These are phyloP conservation scores for Tuta absoluta DNA, from an alignment of 2,888 invertebrate species.

Conservation along the genomic window DNA sequence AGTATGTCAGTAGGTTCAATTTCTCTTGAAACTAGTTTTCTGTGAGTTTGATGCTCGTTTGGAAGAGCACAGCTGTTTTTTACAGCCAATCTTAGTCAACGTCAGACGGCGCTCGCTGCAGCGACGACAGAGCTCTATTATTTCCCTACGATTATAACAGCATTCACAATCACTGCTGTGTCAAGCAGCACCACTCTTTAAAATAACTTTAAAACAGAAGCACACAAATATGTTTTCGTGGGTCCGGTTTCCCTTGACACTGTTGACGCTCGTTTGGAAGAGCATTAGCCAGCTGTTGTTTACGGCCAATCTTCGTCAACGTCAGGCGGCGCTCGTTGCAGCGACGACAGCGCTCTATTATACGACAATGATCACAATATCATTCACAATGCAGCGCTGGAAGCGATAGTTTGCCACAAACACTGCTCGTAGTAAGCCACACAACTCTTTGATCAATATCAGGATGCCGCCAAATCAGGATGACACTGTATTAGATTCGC, in stretches of 20 bases:
- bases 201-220: too few species aligned
- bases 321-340: constrained; percentile 38
- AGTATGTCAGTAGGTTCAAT: too few species aligned
- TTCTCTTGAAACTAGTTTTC: too few species aligned
- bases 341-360: constrained; percentile 24
- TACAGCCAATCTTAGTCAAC: constrained; percentile 51
- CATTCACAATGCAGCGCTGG: constrained; percentile 19
- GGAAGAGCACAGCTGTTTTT: constrained; percentile 32
- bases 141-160: constrained; percentile 24
- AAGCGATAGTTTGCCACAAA: too few species aligned
- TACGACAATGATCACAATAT: constrained; percentile 25
- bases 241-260: too few species aligned
- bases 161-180: constrained; percentile 19
- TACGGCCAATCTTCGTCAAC: constrained; percentile 51
- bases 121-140: constrained; percentile 24
- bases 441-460: too few species aligned
- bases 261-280: background rate
- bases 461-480: too few species aligned
- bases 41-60: too few species aligned
- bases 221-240: constrained; percentile 1
- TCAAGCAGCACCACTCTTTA: too few species aligned
- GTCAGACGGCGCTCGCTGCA: constrained; percentile 38
- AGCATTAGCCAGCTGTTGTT: constrained; percentile 31
- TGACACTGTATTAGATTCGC: too few species aligned
- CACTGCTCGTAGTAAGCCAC: too few species aligned